phyloP scores from a whole-genome alignment of 2,888 invertebrate genomes.

The Leucania comma region DNA sequence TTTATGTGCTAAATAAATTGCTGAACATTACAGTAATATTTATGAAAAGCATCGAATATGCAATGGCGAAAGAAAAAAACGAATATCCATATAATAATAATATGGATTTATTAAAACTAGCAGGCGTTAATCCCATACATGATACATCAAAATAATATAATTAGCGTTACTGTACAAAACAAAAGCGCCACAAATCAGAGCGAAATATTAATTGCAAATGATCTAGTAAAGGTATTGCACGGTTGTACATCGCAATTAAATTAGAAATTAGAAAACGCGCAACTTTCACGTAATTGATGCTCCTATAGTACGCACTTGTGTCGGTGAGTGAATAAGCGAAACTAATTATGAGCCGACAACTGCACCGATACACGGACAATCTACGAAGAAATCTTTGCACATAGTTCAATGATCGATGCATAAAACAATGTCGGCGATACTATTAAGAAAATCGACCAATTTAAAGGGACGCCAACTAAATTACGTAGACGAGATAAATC shows the following conservation, averaged over 20 bases:
- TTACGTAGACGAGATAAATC: conserved; percentile 42
- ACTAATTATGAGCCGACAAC: conserved; percentile 78
- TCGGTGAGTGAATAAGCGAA: conserved; percentile 75
- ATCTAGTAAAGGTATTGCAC: conserved; percentile 57
- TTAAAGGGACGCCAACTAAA: conserved; percentile 36
- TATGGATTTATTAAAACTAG: not conserved
- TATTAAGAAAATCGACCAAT: conserved; percentile 27
- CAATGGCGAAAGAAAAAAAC: too few species aligned
- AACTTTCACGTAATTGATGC: conserved; percentile 83
- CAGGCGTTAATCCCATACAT: not conserved
- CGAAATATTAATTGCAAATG: conserved; percentile 44
- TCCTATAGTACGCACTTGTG: conserved; percentile 69
- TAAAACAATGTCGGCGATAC: conserved; percentile 31
- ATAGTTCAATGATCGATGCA: conserved; percentile 48
- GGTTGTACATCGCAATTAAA: conserved; percentile 72
- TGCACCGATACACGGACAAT: conserved; percentile 63
- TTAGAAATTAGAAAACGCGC: conserved; percentile 82
- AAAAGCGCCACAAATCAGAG: conserved; percentile 30
- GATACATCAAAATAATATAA: conserved; percentile 12
- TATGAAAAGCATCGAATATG: not conserved
- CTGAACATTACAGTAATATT: not conserved
- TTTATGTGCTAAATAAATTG: not conserved
- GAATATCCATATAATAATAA: not conserved
- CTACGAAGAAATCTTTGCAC: conserved; percentile 47
- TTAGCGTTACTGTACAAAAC: not conserved